Base-by-base conservation (phyloP, 1,140 invertebrate genomes). In the Stenopsyche tienmushanensis region DNA sequence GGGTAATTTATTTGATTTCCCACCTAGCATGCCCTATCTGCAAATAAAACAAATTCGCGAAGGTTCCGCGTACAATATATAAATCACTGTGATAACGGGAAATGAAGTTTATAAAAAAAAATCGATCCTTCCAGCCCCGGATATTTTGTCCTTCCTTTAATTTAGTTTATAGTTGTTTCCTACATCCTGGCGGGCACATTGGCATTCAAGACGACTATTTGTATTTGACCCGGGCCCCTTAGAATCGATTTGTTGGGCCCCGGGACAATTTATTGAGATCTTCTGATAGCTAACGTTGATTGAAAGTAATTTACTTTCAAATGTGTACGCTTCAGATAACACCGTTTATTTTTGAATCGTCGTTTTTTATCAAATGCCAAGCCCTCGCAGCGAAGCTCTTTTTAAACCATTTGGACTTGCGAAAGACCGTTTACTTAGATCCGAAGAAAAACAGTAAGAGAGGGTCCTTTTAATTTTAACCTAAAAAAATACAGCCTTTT, bases 251-350 rank as follows among this genome's bases (percentile, higher is more conserved):
- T 57, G 54, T 57, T 49, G 21, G 47, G 34, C 26, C 13, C 9
- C 3, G 26, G 42, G 54, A 57, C 54, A 57, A 57, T 57, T 57
- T 57, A 57, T 57, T 57, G 54, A 34, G 34, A 57, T 34, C 50
- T 42, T 21, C n/a, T 15, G 39, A 57, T 57, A 29, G 29, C 18
- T 29, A 57, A 57, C n/a, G 54, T 57, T 57, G 54, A 57, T 57
- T 57, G 54, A 57, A 57, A 57, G 54, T 57, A 34, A 39, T 57
- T 57, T 57, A 57, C 54, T 57, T 57, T 57, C 54, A 39, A 57
- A 57, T 42, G 29, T 53, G 15, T 53, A 25, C n/a, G n/a, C n/a
- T n/a, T n/a, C n/a, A n/a, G n/a, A n/a, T n/a, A n/a, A n/a, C n/a
- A n/a, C 8, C 23, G 25, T 24, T n/a, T 18, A 50, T 50, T 24